Base-by-base conservation (phyloP, 1,140 invertebrate species). In the Drosophila repleta region DNA sequence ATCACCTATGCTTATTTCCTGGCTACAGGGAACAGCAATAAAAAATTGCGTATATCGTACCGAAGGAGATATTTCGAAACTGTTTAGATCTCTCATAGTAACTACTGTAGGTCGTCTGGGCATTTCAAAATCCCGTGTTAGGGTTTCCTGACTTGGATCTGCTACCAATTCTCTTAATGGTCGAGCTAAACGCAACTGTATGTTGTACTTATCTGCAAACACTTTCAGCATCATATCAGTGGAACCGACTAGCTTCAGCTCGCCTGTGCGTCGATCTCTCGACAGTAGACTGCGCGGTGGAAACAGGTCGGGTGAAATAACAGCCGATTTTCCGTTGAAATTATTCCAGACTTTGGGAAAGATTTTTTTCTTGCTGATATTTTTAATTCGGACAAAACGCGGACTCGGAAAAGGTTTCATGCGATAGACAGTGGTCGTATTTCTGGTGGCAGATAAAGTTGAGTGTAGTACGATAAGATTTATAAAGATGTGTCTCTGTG, bases 21-120 rank as follows among this genome's bases (percentile, higher is more conserved):
- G 15, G 0, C 39, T 8, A 18, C 78, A 80, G 0, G 78, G 78
- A 0, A 76, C 60, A 4, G 76, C 6, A 17, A 81, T 15, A 8
- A 51, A 64, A 1, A 39, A 11, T 29, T 13, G 10, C 15, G 13
- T 8, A 8, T 1, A 5, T 0, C 11, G 24, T n/a, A n/a, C n/a
- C 13, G 2, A 20, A 26, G n/a, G 15, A 15, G 8, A 13, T n/a
- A 45, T 15, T 26, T 53, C 26, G 4, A 18, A 2, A 20, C 21
- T 1, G 6, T 20, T 2, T 4, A 20, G 3, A 6, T 7, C 5
- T 26, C 15, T 3, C 13, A 26, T 0, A 6, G 46, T 26, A 1
- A n/a, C 3, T n/a, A 49, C 1, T 15, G 1, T 15, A 1, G 52
- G 52, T 21, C 32, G 11, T 5, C 20, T 37, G 3, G 66, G 57